phyloP scores from a whole-genome alignment of 1,140 invertebrate species.

The Leptinotarsa undecemlineata region DNA sequence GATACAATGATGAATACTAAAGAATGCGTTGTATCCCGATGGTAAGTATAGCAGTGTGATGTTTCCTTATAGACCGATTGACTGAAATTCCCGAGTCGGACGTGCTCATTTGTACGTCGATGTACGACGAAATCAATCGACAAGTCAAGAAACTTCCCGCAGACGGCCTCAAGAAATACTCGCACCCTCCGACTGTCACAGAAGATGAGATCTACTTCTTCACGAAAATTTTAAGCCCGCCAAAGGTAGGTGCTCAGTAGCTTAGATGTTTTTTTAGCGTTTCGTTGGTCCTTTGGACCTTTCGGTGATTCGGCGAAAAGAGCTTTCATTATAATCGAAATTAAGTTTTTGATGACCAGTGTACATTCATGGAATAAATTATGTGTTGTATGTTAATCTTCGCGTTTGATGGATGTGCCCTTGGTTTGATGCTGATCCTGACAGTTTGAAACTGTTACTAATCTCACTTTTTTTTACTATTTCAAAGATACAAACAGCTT shows the following conservation, averaged over 20 bases:
- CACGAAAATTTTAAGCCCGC: slow-evolving; percentile 72
- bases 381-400: not conserved
- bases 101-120: slow-evolving; percentile 90
- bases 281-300: too few relatives aligned
- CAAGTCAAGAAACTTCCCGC: slow-evolving; percentile 72
- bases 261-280: not conserved
- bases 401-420: slow-evolving; percentile 1
- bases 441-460: too few relatives aligned
- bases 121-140: slow-evolving; percentile 88
- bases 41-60: slow-evolving; percentile 5
- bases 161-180: slow-evolving; percentile 80
- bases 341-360: not conserved
- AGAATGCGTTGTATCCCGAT: not conserved
- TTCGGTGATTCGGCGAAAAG: too few relatives aligned
- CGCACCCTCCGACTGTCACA: slow-evolving; percentile 78
- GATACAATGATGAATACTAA: too few relatives aligned
- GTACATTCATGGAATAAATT: slow-evolving; percentile 39
- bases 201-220: slow-evolving; percentile 95
- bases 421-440: too few relatives aligned
- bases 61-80: slow-evolving; percentile 71
- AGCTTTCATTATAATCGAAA: not conserved
- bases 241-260: slow-evolving; percentile 64
- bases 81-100: slow-evolving; percentile 94
- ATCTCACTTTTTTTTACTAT: too few relatives aligned
- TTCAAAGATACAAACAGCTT: too few relatives aligned